Evolutionary conservation across 1,140 invertebrate species (phyloP).

Genomic region (Drosophila rhopaloa): DNA sequence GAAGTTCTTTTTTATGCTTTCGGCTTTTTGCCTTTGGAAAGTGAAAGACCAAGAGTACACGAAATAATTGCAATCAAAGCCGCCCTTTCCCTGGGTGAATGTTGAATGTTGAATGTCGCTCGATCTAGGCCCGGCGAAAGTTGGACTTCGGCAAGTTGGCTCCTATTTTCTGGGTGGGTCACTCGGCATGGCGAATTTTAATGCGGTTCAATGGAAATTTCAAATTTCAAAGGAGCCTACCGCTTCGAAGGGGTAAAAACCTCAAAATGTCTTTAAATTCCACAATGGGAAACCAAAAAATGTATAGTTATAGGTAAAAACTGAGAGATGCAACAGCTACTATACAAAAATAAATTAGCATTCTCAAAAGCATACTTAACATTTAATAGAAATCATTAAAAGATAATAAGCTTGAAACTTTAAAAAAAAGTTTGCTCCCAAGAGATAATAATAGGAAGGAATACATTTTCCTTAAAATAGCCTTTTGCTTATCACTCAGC

Average conservation of each 20-base stretch:
- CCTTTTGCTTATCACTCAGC: neutral
- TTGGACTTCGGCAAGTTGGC: conserved; percentile 11
- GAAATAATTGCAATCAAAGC: conserved; percentile 53
- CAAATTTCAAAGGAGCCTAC: conserved; percentile 22
- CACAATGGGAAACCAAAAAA: neutral
- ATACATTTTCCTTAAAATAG: neutral
- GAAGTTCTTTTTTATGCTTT: conserved; percentile 54
- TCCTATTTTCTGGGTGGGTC: conserved; percentile 41
- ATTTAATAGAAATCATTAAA: too few relatives aligned
- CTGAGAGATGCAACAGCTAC: too few relatives aligned
- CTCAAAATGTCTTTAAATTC: neutral
- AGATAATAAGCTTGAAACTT: too few relatives aligned
- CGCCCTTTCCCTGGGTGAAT: conserved; percentile 52
- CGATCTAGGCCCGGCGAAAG: conserved; percentile 45
- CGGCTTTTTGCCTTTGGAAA: conserved; percentile 42
- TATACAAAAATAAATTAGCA: too few relatives aligned
- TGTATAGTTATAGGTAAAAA: too few relatives aligned
- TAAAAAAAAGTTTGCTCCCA: neutral
- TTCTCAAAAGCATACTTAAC: too few relatives aligned
- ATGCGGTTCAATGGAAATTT: conserved; percentile 37
- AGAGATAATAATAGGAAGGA: neutral
- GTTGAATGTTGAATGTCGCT: conserved; percentile 36
- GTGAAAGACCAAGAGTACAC: conserved; percentile 45
- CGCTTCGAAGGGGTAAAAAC: conserved; percentile 1
- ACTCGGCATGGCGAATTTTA: conserved; percentile 33